These are phyloP conservation scores for Tinea trinotella DNA, from an alignment of 2,888 invertebrate genomes.

Conservation along the genomic window DNA sequence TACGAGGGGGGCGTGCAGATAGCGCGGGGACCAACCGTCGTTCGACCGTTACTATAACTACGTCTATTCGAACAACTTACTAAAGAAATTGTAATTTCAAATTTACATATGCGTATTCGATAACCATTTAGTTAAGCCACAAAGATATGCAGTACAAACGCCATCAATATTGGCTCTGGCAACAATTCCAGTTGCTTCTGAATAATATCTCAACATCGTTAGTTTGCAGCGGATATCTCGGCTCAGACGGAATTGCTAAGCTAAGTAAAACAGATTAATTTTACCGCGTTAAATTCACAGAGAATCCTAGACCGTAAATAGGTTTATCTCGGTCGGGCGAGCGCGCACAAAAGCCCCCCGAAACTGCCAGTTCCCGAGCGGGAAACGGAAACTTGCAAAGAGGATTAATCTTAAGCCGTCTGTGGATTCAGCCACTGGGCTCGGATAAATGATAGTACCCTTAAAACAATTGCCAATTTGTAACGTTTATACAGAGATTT, in stretches of 20 bases:
- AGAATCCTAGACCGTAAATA: constrained; percentile 43
- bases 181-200: neutral
- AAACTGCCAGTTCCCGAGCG: constrained; percentile 12
- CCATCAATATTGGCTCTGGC: neutral
- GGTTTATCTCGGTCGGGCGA: constrained; percentile 38
- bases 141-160: neutral
- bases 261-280: constrained; percentile 51
- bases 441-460: constrained; percentile 1
- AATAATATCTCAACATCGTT: neutral
- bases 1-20: constrained; percentile 66
- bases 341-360: constrained; percentile 35
- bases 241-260: constrained; percentile 24
- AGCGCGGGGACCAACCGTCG: constrained; percentile 68
- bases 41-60: constrained; percentile 66
- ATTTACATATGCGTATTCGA: neutral
- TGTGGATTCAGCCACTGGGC: constrained; percentile 8
- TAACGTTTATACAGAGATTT: neutral
- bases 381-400: constrained; percentile 11
- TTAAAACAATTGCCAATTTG: constrained; percentile 9
- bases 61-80: constrained; percentile 27
- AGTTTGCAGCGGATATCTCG: constrained; percentile 31
- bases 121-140: neutral
- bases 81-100: constrained; percentile 6
- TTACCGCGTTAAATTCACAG: constrained; percentile 27
- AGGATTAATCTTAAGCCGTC: constrained; percentile 14